These are phyloP conservation scores for Drosophila trapezifrons DNA, from an alignment of 1,140 invertebrate genomes.

Conservation along the genomic window DNA sequence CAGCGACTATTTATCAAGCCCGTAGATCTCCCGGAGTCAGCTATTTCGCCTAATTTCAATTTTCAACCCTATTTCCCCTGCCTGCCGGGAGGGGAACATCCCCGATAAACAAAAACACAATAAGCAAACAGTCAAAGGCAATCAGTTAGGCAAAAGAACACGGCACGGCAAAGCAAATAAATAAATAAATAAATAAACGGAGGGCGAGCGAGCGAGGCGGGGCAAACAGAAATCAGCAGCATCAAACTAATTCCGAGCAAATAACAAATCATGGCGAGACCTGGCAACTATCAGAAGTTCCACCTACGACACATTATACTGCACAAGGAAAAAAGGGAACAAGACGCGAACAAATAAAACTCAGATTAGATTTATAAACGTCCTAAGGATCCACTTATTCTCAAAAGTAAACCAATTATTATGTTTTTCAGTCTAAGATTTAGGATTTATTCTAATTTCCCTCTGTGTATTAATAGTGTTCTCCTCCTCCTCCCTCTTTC, in stretches of 20 bases:
- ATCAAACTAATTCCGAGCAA: slow-evolving; percentile 77
- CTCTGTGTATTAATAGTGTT: slow-evolving; percentile 5
- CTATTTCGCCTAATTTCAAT: slow-evolving; percentile 74
- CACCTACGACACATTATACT: slow-evolving; percentile 24
- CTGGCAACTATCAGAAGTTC: slow-evolving; percentile 45
- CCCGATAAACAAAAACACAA: slow-evolving; percentile 29
- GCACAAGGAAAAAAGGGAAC: slow-evolving; percentile 7
- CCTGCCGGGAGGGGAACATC: not conserved
- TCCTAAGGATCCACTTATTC: not conserved
- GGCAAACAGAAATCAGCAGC: slow-evolving; percentile 39
- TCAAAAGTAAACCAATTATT: not conserved
- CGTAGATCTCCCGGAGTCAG: slow-evolving; percentile 4
- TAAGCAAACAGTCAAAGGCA: slow-evolving; percentile 61
- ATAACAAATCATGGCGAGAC: slow-evolving; percentile 72
- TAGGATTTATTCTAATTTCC: too few relatives aligned
- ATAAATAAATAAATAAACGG: slow-evolving; percentile 45
- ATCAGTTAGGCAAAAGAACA: slow-evolving; percentile 64
- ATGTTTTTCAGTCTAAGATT: too few relatives aligned
- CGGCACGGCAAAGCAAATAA: slow-evolving; percentile 40
- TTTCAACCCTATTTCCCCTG: slow-evolving; percentile 62
- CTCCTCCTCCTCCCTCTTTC: not conserved
- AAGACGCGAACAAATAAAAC: not conserved
- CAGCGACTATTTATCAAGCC: slow-evolving; percentile 26
- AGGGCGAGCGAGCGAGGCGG: slow-evolving; percentile 13
- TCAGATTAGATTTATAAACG: not conserved